Evolutionary conservation across 2,888 invertebrate genomes (phyloP), one percentile per base, ranked within the genome.

Genomic region (Bombylius major): DNA sequence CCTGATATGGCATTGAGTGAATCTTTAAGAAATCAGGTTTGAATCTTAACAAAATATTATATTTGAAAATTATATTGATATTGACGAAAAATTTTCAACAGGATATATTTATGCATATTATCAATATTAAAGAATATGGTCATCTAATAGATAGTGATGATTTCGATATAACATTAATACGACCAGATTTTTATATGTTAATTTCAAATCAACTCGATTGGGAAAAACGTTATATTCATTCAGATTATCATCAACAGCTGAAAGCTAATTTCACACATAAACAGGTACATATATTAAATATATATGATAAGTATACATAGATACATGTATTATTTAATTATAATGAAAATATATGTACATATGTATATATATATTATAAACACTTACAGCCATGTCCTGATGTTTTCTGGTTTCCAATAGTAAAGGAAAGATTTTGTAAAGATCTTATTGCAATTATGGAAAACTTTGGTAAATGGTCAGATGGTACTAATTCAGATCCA

Each of bases 351-450:
- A 23, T 9, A 39, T n/a, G 48, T n/a, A n/a, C n/a, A n/a, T n/a
- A n/a, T n/a, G n/a, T n/a, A 47, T 56, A 49, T 51, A 45, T n/a
- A 45, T 23, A 33, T 13, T 74, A 23, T 23, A 23, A 23, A 23
- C 23, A 23, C 23, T 23, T 23, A 5, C 74, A 93, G 87, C 97
- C 98, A 0, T 99, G 99, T 67, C 88, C 96, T 0, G 99, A 99
- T 75, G 99, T 99, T 0, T 99, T 87, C 72, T 96, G 97, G 94
- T 92, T 95, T 71, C 94, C 97, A 56, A 75, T 91, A 69, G 81
- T 84, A 58, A 83, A 85, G 0, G 76, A 80, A 52, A 79, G 83
- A 50, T 99, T 94, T 75, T 88, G 90, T 66, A 77, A 80, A 57
- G 91, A 96, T 67, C 79, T 97, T 69, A 84, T 99, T 51, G 86